Evolutionary conservation across 2,797 vertebrate genomes (phyloP).

Genomic region (Danio albolineatus): DNA sequence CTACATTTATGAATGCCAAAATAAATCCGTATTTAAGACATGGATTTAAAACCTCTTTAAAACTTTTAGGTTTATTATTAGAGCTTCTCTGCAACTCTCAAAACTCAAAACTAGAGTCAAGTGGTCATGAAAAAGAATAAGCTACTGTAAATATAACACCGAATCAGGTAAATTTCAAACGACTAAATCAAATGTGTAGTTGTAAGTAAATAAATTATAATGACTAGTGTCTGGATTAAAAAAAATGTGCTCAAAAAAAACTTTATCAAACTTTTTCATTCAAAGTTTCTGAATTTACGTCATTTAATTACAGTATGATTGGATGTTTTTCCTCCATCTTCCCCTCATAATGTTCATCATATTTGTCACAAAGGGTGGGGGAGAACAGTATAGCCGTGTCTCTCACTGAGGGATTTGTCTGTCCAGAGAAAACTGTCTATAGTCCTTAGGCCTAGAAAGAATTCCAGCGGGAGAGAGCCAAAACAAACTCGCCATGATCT

Average conservation of each 20-base stretch:
- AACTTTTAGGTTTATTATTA: background rate
- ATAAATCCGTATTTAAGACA: background rate
- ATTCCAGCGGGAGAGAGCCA: conserved; percentile 64
- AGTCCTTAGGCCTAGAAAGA: conserved; percentile 61
- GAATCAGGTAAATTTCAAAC: too few species aligned
- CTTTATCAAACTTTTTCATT: too few species aligned
- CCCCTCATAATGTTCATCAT: background rate
- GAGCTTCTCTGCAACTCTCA: too few species aligned
- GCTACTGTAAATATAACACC: too few species aligned
- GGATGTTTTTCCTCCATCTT: background rate
- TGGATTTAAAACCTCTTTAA: background rate
- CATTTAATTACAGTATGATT: background rate
- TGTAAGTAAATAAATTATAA: too few species aligned
- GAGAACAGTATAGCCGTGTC: conserved; percentile 41
- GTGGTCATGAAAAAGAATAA: too few species aligned
- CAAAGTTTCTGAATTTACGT: too few species aligned
- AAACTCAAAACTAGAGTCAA: too few species aligned
- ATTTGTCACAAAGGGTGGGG: background rate
- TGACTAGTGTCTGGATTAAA: too few species aligned
- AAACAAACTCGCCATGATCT: conserved; percentile 72
- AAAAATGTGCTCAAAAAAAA: too few species aligned
- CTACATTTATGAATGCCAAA: conserved; percentile 10
- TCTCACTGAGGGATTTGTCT: conserved; percentile 50
- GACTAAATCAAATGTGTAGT: too few species aligned
- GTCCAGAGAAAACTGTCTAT: conserved; percentile 53